These are phyloP conservation scores for Andrena cerasifolii DNA, from an alignment of 1,140 invertebrate genomes.

Conservation along the genomic window DNA sequence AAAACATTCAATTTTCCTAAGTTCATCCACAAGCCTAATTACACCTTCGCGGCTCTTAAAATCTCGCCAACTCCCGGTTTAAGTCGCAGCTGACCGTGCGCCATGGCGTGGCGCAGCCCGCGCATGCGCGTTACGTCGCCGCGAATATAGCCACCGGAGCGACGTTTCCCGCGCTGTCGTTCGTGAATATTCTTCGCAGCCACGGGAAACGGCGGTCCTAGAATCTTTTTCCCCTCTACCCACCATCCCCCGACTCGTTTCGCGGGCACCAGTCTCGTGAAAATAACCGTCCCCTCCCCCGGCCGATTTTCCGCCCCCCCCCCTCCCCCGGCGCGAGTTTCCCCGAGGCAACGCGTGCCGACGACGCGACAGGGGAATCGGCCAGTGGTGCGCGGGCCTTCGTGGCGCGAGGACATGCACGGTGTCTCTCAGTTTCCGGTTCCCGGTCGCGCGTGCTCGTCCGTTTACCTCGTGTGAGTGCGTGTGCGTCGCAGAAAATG, in stretches of 20 bases:
- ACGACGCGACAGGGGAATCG: conserved; percentile 61
- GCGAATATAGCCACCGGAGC: no score
- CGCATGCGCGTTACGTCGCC: no score
- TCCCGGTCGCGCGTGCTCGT: neutral
- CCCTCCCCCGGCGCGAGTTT: neutral
- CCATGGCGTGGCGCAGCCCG: no score
- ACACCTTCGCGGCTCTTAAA: no score
- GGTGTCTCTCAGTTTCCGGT: conserved; percentile 5
- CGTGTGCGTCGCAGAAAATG: no score
- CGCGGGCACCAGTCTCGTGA: neutral
- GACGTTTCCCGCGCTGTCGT: neutral
- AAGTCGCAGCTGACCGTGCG: no score
- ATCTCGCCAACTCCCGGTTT: no score
- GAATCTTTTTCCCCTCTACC: no score
- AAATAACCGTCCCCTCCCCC: conserved; percentile 1
- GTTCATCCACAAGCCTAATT: no score
- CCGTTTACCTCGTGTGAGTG: conserved; percentile 31
- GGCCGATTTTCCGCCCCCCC: neutral
- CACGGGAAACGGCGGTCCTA: neutral
- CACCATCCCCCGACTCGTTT: no score
- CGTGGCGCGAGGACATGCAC: conserved; percentile 72
- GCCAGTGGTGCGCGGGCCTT: conserved; percentile 79
- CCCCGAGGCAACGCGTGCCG: conserved; percentile 34
- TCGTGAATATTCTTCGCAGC: neutral
- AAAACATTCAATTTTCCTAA: no score